Evolutionary conservation across 2,888 invertebrate species (phyloP).

Genomic region (Drosophila siamana): DNA sequence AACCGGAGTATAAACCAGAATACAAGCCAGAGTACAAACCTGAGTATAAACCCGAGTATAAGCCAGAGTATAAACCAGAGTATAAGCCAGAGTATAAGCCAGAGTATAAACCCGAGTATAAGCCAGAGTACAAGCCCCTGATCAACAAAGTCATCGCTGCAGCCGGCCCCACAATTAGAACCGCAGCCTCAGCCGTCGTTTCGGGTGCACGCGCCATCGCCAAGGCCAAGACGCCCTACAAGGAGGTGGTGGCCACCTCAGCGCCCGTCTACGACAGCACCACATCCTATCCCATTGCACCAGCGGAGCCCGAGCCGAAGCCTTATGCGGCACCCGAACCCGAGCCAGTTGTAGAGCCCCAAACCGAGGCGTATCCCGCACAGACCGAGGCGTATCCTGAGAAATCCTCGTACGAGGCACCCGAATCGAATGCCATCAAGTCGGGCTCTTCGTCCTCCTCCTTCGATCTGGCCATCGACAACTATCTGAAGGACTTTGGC

Average conservation of each 20-base stretch:
- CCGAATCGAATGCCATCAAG: slow-evolving; percentile 47
- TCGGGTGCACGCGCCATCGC: slow-evolving; percentile 52
- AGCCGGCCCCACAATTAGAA: slow-evolving; percentile 25
- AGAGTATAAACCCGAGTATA: slow-evolving; percentile 2
- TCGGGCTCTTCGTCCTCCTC: slow-evolving; percentile 42
- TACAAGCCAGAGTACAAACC: slow-evolving; percentile 21
- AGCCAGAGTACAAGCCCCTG: slow-evolving; percentile 30
- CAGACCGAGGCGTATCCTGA: slow-evolving; percentile 52
- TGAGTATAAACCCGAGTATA: slow-evolving; percentile 14
- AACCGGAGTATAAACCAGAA: slow-evolving; percentile 15
- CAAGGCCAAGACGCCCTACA: slow-evolving; percentile 63
- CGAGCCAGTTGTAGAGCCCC: slow-evolving; percentile 35
- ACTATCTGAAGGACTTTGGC: slow-evolving; percentile 72
- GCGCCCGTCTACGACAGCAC: slow-evolving; percentile 58
- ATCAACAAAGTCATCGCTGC: slow-evolving; percentile 28
- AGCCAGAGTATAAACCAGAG: slow-evolving; percentile 17
- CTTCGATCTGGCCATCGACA: slow-evolving; percentile 71
- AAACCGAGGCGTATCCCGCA: slow-evolving; percentile 45
- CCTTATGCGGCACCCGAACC: slow-evolving; percentile 15
- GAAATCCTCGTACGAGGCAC: slow-evolving; percentile 49
- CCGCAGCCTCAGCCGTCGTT: slow-evolving; percentile 46
- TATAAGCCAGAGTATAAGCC: slow-evolving; percentile 26
- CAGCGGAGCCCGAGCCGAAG: slow-evolving; percentile 8
- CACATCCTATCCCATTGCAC: slow-evolving; percentile 32
- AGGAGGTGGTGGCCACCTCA: slow-evolving; percentile 60